Base-by-base conservation (phyloP, 2,888 invertebrate species). In the Masnerella sp. region DNA sequence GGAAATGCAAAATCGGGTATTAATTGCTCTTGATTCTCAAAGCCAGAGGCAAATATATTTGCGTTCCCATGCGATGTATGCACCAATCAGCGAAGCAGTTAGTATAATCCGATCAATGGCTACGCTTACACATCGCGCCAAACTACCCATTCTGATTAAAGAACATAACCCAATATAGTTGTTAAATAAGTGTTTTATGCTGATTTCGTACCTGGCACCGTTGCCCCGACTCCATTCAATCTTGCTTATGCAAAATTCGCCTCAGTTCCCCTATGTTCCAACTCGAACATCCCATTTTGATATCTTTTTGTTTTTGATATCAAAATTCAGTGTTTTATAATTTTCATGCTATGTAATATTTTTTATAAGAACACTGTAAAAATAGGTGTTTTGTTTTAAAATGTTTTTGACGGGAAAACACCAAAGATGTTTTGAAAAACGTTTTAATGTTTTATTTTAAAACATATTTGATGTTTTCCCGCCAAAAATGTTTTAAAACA, bases 81-180 rank as follows among this genome's bases (percentile, higher is more conserved):
- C 67, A 32, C 65, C 69, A 74, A 74, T 75, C 74, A 72, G 32
- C 64, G 52, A 71, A 74, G 77, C 80, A 78, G 79, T 82, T 81
- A 81, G 78, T 67, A 76, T 81, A 81, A 82, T 81, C 78, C 79
- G 77, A 80, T 79, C 78, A 78, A 80, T 78, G 74, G 47, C 73
- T 65, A 61, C 74, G 54, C 45, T 69, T 64, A 62, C 64, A 58
- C 61, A 43, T 38, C 64, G 49, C 12, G 42, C 56, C 64, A 18
- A 64, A 56, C 52, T 40, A 56, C 47, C 65, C 9, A 38, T 43
- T 62, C 64, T 36, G 42, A 56, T 62, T 70, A 62, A 70, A 70
- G 70, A 62, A 62, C 68, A 52, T 45, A 61, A 59, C 42, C 54
- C 59, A 43, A 59, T 68, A 59, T 43, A 28, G 43, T 20, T 59